These are phyloP conservation scores for Fundulus diaphanus DNA, from an alignment of 2,797 vertebrate genomes.

Conservation along the genomic window DNA sequence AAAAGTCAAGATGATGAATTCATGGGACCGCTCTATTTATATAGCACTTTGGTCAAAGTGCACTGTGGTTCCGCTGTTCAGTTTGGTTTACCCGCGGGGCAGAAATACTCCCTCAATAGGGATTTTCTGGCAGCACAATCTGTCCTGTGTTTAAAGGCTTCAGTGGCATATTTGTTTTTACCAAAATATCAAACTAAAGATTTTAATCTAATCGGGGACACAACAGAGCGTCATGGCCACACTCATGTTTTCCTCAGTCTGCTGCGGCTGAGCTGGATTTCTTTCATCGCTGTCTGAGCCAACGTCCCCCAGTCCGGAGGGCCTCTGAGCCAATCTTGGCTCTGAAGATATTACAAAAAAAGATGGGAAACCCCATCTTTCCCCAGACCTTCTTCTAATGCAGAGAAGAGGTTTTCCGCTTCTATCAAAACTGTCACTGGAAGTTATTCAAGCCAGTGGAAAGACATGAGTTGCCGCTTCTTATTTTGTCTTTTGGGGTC, in stretches of 20 bases:
- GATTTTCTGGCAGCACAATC: background rate
- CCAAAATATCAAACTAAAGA: slow-evolving; percentile 36
- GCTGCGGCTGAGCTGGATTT: slow-evolving; percentile 47
- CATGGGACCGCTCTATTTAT: too few relatives aligned
- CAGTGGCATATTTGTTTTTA: slow-evolving; percentile 30
- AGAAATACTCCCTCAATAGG: background rate
- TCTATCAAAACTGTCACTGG: slow-evolving; percentile 64
- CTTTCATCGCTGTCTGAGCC: slow-evolving; percentile 45
- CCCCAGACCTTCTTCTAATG: slow-evolving; percentile 64
- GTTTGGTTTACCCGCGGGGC: background rate
- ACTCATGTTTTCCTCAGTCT: slow-evolving; percentile 51
- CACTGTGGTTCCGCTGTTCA: background rate
- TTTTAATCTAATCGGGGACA: slow-evolving; percentile 49
- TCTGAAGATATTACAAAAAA: slow-evolving; percentile 55
- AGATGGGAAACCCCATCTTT: slow-evolving; percentile 59
- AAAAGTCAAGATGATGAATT: background rate
- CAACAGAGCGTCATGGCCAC: slow-evolving; percentile 38
- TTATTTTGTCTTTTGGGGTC: slow-evolving; percentile 28
- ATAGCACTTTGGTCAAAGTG: too few relatives aligned
- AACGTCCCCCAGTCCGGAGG: slow-evolving; percentile 42
- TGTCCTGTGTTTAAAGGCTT: background rate
- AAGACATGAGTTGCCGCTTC: slow-evolving; percentile 58
- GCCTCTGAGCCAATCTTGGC: slow-evolving; percentile 60
- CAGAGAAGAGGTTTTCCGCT: slow-evolving; percentile 64
- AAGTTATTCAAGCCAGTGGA: slow-evolving; percentile 66